Evolutionary conservation across 92 coral and sea anemone genomes (phyloP), one percentile per base, ranked within the genome.

Genomic region (Actinernus sp.): DNA sequence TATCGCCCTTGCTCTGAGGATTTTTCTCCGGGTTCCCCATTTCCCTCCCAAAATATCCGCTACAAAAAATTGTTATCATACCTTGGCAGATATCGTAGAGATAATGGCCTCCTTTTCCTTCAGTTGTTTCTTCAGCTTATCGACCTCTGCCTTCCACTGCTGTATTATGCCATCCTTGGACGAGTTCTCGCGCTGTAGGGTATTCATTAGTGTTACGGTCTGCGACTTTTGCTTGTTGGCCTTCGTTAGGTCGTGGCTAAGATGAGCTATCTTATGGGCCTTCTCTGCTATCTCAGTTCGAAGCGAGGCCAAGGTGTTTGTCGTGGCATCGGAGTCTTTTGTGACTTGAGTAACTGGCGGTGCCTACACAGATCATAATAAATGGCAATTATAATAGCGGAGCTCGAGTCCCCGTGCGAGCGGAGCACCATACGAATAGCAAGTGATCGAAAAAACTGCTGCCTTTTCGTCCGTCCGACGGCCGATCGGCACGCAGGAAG

Each of bases 81-180:
- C 96, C 95, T 92, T 92, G 22, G 90, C 79, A 12, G 98, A 92
- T 68, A 92, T 63, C 6, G 84, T 71, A 13, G 96, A 81, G 1
- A 92, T 80, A 0, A 68, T 72, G 22, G 88, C 81, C 31, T 92
- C 98, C 26, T 92, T 92, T 59, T 89, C 98, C 11, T 79, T 85
- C 55, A 92, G 61, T 20, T 85, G 86, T 63, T 85, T 92, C 84
- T 85, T 92, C 30, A 80, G 75, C 40, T 89, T 92, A 39, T 76
- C 94, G 36, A 84, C 66, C 59, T 92, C 92, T 7, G 53, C 49
- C 59, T 89, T 92, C 1, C 86, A 85, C 63, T 92, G 98, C 5
- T 89, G 92, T n/a, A 84, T 59, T 39, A 92, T 61, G 7, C 96
- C 74, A 55, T 92, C 98, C 61, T 92, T 92, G 7, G 98, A 88